Conservation (phyloP, 2,888 invertebrate species). For the Nephrotoma guestfalica region DNA sequence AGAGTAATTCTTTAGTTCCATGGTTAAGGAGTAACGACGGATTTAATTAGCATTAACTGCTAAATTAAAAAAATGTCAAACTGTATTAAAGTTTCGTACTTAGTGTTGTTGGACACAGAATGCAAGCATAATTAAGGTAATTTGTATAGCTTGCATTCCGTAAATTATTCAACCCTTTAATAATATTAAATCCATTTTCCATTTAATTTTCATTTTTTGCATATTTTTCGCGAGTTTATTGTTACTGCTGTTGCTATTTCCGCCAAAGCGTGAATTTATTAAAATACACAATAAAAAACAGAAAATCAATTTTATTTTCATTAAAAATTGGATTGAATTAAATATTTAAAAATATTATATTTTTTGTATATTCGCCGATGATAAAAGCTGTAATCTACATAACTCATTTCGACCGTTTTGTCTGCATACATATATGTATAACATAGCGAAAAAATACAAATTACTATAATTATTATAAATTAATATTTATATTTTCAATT, state of each 20-base stretch:
- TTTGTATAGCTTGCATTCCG: too few relatives aligned
- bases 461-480: background rate
- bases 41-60: too few relatives aligned
- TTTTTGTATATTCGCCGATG: background rate
- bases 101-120: too few relatives aligned
- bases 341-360: background rate
- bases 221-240: background rate
- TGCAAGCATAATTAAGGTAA: too few relatives aligned
- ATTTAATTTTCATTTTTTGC: background rate
- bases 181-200: background rate
- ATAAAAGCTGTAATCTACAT: background rate
- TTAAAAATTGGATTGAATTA: background rate
- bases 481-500: background rate
- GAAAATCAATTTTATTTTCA: background rate
- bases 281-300: background rate
- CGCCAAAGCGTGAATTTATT: background rate
- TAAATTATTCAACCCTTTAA: background rate
- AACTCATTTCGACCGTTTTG: background rate
- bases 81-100: too few relatives aligned
- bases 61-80: too few relatives aligned
- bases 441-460: background rate
- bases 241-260: background rate
- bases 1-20: too few relatives aligned
- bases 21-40: too few relatives aligned
- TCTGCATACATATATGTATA: background rate